Evolutionary conservation across 2,797 vertebrate genomes (phyloP), one percentile per base, ranked within the genome.

Genomic region (Danio jaintianensis): DNA sequence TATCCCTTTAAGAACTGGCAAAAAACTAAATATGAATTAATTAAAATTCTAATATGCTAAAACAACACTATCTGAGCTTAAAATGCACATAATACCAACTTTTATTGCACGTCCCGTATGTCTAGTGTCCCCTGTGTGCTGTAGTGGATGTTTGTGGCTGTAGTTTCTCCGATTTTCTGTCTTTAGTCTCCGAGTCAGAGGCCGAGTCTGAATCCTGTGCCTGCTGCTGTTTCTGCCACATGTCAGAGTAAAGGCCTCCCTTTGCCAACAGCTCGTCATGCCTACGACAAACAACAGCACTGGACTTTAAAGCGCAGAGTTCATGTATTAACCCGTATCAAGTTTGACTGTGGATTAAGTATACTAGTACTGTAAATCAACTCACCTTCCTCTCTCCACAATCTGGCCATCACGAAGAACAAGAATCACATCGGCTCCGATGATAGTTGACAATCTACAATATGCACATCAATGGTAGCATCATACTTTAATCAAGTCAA

Each of bases 141-240:
- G 87, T 83, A 13, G 91, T 86, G 3, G 86, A 59, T 0, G 90
- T 77, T 0, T 89, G 84, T 0, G 91, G 92, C 68, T 96, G 94
- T 13, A 95, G 92, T 69, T 96, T 97, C 88, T 97, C 95, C 0
- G 93, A 90, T 36, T 1, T 53, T 1, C 2, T 56, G 86, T 96
- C 96, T 90, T 96, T 97, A 82, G 87, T 85, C 77, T 96, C 94
- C 0, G 94, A 90, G 62, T 96, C 95, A 0, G 94, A 95, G 0
- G 88, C 72, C 0, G 91, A 94, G 62, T 94, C 92, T 0, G 90
- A 87, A 85, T 95, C 93, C 6, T 91, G 91, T 13, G 90, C 88
- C 83, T 90, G 93, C 86, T 96, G 95, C 69, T 97, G 97, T 63
- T 94, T 95, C 85, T 92, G 87, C 98, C 98, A 99, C 98, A 98